Conservation (phyloP, 2,888 invertebrate genomes). For the Diaphora mendica region DNA sequence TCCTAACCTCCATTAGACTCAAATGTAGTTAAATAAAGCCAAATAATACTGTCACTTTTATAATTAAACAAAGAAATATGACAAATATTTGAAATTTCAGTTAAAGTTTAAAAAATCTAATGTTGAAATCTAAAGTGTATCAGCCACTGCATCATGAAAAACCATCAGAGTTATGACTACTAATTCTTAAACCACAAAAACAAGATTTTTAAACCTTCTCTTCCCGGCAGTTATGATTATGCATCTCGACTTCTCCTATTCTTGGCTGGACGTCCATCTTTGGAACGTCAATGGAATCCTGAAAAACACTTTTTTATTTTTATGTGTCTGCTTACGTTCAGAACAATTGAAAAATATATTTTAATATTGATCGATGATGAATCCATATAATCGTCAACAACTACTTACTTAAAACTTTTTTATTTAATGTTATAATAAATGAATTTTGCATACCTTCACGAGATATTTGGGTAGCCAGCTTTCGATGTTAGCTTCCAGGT, state of each 20-base stretch:
- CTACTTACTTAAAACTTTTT: too few relatives aligned
- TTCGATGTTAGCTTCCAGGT: neutral
- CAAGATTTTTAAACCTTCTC: neutral
- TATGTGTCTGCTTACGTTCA: neutral
- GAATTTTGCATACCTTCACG: neutral
- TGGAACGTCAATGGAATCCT: neutral
- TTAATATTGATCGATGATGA: too few relatives aligned
- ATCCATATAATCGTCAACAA: too few relatives aligned
- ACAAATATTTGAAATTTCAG: neutral
- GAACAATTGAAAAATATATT: neutral
- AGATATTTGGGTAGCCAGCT: slow-evolving; percentile 1
- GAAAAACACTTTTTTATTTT: neutral
- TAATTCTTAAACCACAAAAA: neutral
- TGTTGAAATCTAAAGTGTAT: too few relatives aligned
- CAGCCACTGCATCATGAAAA: too few relatives aligned
- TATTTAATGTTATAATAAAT: neutral
- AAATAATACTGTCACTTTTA: too few relatives aligned
- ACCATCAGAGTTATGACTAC: neutral
- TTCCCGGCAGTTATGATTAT: neutral
- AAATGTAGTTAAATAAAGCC: neutral
- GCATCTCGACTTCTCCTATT: neutral
- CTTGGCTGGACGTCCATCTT: neutral
- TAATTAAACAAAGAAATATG: too few relatives aligned
- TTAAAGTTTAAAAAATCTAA: too few relatives aligned
- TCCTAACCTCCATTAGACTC: neutral